phyloP scores from a whole-genome alignment of 2,113 vertebrate genomes.

The Megaceryle maxima region DNA sequence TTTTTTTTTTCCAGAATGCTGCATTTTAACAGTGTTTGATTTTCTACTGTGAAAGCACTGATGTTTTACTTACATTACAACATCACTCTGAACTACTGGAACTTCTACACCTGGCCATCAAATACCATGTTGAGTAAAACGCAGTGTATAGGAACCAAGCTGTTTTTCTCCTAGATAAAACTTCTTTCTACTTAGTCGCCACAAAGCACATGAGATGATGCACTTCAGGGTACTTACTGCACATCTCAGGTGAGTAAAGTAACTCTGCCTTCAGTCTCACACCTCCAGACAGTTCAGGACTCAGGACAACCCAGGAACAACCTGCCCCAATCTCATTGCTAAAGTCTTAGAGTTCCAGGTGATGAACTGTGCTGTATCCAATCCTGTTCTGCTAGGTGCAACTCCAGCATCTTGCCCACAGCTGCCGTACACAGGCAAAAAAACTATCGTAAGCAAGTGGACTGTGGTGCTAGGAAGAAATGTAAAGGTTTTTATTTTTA shows the following conservation, averaged over 20 bases:
- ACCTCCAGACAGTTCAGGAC: background rate
- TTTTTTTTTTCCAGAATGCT: constrained; percentile 14
- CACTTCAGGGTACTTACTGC: background rate
- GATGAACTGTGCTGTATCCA: fast-evolving
- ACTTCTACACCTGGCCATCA: background rate
- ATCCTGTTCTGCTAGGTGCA: background rate
- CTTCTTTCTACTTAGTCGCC: background rate
- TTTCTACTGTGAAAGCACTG: background rate
- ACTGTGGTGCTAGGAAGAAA: background rate
- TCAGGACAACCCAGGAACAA: background rate
- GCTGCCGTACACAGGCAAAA: background rate
- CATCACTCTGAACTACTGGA: background rate
- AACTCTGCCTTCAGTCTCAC: background rate
- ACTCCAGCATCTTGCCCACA: background rate
- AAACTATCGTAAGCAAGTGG: background rate
- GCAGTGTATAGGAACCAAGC: background rate
- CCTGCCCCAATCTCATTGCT: background rate
- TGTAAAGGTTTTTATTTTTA: constrained; percentile 56
- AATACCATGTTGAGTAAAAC: background rate
- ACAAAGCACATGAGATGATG: background rate
- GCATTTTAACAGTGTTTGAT: background rate
- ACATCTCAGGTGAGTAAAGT: background rate
- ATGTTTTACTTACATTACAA: background rate
- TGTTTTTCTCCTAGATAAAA: background rate
- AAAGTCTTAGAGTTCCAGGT: background rate